phyloP scores from a whole-genome alignment of 2,113 vertebrate species.

The Dasyurus viverrinus region DNA sequence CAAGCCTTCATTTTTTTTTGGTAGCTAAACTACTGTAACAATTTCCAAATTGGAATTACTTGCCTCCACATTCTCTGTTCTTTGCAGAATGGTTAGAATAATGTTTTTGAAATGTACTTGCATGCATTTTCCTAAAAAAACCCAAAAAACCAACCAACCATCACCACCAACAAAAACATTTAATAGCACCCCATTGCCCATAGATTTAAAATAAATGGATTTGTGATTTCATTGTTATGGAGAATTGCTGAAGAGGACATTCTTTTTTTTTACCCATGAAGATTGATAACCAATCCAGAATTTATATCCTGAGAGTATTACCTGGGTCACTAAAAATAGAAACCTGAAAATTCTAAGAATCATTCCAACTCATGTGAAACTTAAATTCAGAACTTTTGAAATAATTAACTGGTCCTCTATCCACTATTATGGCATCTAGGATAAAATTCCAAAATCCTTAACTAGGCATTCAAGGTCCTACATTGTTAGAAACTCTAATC shows the following conservation, averaged over 20 bases:
- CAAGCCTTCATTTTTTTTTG: not conserved
- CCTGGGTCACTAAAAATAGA: not conserved
- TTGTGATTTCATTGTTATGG: too few relatives aligned
- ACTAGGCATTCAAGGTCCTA: not conserved
- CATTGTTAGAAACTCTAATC: not conserved
- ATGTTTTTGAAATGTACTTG: not conserved
- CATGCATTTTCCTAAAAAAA: not conserved
- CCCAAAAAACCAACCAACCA: too few relatives aligned
- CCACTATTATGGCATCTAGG: not conserved
- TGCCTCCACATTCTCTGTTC: not conserved
- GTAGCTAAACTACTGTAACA: not conserved
- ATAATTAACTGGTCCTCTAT: not conserved
- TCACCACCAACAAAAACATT: not conserved
- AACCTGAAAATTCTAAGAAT: not conserved
- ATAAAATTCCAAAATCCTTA: not conserved
- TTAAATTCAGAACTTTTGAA: not conserved
- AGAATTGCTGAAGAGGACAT: too few relatives aligned
- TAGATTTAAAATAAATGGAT: not conserved
- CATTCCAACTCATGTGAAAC: not conserved
- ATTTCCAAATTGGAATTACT: not conserved
- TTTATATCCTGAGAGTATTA: not conserved
- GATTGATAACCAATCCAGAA: not conserved
- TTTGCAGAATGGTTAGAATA: not conserved
- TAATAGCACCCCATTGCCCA: not conserved
- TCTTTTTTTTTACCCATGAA: not conserved